Conservation (phyloP, 1,140 invertebrate species). For the Drosophila arawakana region DNA sequence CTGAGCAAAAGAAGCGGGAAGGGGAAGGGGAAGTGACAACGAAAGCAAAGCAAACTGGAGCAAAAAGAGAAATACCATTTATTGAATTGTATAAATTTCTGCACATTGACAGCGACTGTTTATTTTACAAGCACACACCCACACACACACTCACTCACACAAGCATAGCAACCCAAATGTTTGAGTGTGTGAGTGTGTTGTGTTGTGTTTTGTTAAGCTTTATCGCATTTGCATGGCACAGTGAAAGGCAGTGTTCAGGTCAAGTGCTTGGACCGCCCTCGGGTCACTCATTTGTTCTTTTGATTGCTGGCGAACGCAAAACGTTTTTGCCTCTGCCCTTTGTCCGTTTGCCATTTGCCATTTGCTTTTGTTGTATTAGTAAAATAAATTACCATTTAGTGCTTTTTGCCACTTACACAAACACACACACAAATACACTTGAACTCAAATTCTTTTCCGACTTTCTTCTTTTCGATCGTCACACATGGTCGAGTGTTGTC, state of each 20-base stretch:
- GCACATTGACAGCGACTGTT: slow-evolving; percentile 79
- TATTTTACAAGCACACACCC: slow-evolving; percentile 66
- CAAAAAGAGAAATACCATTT: slow-evolving; percentile 76
- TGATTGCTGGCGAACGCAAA: slow-evolving; percentile 71
- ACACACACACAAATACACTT: neutral
- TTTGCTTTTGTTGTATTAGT: slow-evolving; percentile 78
- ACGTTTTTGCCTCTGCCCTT: slow-evolving; percentile 63
- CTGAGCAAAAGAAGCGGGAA: slow-evolving; percentile 18
- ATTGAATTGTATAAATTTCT: slow-evolving; percentile 84
- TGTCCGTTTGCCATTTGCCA: slow-evolving; percentile 28
- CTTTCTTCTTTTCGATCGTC: slow-evolving; percentile 50
- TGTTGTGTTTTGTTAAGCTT: slow-evolving; percentile 71
- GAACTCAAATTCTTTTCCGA: neutral
- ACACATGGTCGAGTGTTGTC: slow-evolving; percentile 79
- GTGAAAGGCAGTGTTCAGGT: slow-evolving; percentile 42
- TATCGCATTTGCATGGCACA: slow-evolving; percentile 79
- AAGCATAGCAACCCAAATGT: too few relatives aligned
- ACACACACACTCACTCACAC: slow-evolving; percentile 3
- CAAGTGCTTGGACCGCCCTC: slow-evolving; percentile 73
- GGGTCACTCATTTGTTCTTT: slow-evolving; percentile 83
- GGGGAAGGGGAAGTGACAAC: slow-evolving; percentile 10
- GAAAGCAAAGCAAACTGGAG: slow-evolving; percentile 9
- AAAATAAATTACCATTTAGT: slow-evolving; percentile 84
- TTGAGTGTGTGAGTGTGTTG: slow-evolving; percentile 24
- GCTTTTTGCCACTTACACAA: slow-evolving; percentile 74